Conservation (phyloP, 2,888 invertebrate genomes). For the Cremastinae sp. region DNA sequence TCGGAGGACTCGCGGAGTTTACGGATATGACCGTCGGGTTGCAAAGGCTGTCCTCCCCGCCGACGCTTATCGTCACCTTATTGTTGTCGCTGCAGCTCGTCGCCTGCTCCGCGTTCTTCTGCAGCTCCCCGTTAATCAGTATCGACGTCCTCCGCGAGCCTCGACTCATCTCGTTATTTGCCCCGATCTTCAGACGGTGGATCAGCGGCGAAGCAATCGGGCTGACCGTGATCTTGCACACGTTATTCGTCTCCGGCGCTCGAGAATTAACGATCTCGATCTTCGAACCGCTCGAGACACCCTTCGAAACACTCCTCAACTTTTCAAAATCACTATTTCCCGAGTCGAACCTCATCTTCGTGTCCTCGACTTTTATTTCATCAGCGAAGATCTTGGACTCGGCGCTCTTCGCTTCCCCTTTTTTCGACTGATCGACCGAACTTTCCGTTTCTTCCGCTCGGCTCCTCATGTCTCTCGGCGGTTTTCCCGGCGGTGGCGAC, state of each 20-base stretch:
- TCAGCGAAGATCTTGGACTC: too few relatives aligned
- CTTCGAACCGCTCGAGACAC: constrained; percentile 61
- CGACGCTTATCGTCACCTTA: constrained; percentile 81
- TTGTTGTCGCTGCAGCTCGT: constrained; percentile 70
- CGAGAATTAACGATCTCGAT: constrained; percentile 67
- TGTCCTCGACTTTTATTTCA: background rate
- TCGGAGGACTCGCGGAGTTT: constrained; percentile 68
- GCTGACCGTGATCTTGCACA: constrained; percentile 77
- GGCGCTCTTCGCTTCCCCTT: too few relatives aligned
- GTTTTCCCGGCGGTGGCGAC: constrained; percentile 77
- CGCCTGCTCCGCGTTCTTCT: constrained; percentile 54
- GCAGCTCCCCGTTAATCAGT: constrained; percentile 73
- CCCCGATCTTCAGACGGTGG: constrained; percentile 76
- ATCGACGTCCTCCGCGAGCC: constrained; percentile 86
- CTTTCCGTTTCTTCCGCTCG: background rate
- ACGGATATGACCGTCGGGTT: constrained; percentile 79
- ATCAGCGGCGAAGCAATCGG: constrained; percentile 74
- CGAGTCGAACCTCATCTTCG: background rate
- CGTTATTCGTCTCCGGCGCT: constrained; percentile 71
- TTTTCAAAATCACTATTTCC: constrained; percentile 46
- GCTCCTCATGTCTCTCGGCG: constrained; percentile 21
- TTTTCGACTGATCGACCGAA: background rate
- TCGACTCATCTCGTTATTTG: constrained; percentile 79
- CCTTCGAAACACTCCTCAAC: constrained; percentile 33
- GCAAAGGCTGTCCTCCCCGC: constrained; percentile 77